A percentile compares a stretch with the other conserved stretches of the same genome.
Evolutionary conservation across 1,140 invertebrate species (phyloP).

Genomic region (Drosophila repletoides): DNA sequence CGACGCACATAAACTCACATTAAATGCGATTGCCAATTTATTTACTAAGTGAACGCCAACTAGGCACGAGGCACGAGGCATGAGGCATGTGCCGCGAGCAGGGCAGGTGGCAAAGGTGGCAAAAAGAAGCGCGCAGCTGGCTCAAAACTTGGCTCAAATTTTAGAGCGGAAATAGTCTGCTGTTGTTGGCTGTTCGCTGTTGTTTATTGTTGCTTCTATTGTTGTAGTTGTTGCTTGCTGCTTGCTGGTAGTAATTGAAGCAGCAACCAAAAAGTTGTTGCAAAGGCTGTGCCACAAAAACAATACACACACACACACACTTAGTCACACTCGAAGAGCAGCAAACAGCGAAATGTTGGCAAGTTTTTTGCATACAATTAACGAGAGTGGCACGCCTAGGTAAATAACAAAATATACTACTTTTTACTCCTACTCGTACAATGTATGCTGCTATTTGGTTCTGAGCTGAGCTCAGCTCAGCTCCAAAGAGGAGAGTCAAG

Average conservation of each 20-base stretch:
- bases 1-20: conserved; percentile 80
- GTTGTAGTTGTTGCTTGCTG: conserved; percentile 13
- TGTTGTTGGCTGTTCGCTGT: conserved; percentile 12
- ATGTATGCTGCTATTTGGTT: conserved; percentile 1
- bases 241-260: conserved; percentile 67
- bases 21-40: conserved; percentile 81
- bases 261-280: conserved; percentile 65
- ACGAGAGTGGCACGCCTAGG: conserved; percentile 72
- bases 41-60: conserved; percentile 74
- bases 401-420: conserved; percentile 61
- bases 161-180: conserved; percentile 74
- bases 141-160: conserved; percentile 73
- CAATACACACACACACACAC: conserved; percentile 1
- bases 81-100: not conserved
- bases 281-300: conserved; percentile 67
- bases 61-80: conserved; percentile 12
- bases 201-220: not conserved
- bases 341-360: conserved; percentile 55
- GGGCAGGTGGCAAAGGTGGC: conserved; percentile 18
- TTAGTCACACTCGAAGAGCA: conserved; percentile 11
- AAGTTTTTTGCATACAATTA: conserved; percentile 80
- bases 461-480: conserved; percentile 11
- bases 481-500: too few species aligned
- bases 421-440: conserved; percentile 5
- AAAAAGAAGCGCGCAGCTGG: conserved; percentile 47